Evolutionary conservation across 35 echinoderm and acorn worm genomes (phyloP).

Genomic region (Hemicentrotus pulcherrimus): DNA sequence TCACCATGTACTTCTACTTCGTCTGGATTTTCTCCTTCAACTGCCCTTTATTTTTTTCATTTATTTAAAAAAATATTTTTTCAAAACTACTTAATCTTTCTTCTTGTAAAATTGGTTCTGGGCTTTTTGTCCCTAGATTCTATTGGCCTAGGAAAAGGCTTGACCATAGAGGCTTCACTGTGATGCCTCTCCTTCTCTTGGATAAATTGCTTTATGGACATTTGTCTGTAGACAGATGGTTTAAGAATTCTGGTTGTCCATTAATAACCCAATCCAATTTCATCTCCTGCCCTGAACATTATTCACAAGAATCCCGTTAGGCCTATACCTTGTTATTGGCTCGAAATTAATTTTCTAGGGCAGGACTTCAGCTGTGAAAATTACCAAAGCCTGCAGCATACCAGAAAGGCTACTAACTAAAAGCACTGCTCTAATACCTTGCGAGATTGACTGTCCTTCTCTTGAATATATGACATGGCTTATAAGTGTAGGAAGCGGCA

Average conservation of each 20-base stretch:
- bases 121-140: too few species aligned
- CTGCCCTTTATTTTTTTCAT: too few species aligned
- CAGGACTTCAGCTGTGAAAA: not conserved
- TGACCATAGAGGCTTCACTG: not conserved
- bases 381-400: not conserved
- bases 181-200: not conserved
- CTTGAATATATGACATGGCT: not conserved
- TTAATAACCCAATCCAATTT: not conserved
- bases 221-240: not conserved
- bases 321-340: constrained; percentile 10
- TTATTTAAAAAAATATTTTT: too few species aligned
- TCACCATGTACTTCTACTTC: too few species aligned
- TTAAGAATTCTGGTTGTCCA: not conserved
- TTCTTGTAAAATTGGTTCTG: too few species aligned
- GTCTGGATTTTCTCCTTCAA: too few species aligned
- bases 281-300: not conserved
- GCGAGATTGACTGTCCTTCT: not conserved
- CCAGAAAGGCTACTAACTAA: not conserved
- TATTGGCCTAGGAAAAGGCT: too few species aligned
- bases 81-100: too few species aligned
- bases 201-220: not conserved
- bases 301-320: not conserved
- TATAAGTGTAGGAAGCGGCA: not conserved
- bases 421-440: not conserved
- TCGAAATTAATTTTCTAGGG: not conserved